A percentile compares a stretch with the other conserved stretches of the same genome.
Conservation (phyloP, 2,797 vertebrate species). For the Philypnodon macrostomus region DNA sequence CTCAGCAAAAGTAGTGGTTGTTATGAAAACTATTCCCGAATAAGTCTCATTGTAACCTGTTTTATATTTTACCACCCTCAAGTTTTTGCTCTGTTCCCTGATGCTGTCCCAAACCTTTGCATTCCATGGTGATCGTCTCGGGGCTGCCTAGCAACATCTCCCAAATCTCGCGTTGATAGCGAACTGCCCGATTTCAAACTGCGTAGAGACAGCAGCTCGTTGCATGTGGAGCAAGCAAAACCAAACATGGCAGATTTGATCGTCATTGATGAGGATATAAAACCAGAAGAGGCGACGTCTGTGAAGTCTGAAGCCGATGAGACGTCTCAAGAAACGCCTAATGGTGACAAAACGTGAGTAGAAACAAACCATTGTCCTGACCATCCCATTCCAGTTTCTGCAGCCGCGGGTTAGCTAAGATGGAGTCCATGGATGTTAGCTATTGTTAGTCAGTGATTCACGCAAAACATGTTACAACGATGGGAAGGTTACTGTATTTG, state of each 20-base stretch:
- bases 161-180: constrained; percentile 53
- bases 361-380: background rate
- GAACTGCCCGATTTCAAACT: constrained; percentile 54
- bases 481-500: background rate
- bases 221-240: constrained; percentile 24
- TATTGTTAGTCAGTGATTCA: constrained; percentile 29
- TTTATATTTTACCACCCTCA: background rate
- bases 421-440: constrained; percentile 54
- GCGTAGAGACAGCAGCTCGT: constrained; percentile 59
- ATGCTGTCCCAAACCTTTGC: too few species aligned
- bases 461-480: background rate
- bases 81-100: background rate
- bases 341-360: constrained; percentile 78
- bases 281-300: constrained; percentile 42
- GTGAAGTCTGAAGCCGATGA: constrained; percentile 54
- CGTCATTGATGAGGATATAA: constrained; percentile 40
- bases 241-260: constrained; percentile 64
- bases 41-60: too few species aligned
- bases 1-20: too few species aligned
- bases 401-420: constrained; percentile 57
- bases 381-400: background rate
- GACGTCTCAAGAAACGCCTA: constrained; percentile 61
- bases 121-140: background rate
- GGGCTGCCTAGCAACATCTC: constrained; percentile 53
- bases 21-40: too few species aligned